These are phyloP conservation scores for Argopecten irradians DNA, from an alignment of 1,140 invertebrate species.

Conservation along the genomic window DNA sequence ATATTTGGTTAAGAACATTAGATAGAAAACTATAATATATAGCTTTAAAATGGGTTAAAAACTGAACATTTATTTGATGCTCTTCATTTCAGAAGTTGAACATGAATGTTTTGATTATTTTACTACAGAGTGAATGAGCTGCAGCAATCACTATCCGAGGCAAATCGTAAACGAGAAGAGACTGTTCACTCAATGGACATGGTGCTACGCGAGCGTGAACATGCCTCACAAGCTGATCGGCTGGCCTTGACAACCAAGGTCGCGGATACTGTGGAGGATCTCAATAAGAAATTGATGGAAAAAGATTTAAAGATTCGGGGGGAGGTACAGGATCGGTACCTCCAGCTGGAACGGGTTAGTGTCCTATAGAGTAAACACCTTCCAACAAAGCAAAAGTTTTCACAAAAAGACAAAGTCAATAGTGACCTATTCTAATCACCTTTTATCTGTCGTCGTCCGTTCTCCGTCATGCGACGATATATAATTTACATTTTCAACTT, in stretches of 20 bases:
- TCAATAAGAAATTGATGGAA: slow-evolving; percentile 71
- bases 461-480: too few species aligned
- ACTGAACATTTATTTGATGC: too few species aligned
- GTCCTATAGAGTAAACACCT: not conserved
- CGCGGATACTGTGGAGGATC: slow-evolving; percentile 72
- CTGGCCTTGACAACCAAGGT: slow-evolving; percentile 67
- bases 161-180: slow-evolving; percentile 73
- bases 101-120: not conserved
- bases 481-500: too few species aligned
- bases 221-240: slow-evolving; percentile 69
- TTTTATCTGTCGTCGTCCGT: too few species aligned
- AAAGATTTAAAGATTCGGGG: slow-evolving; percentile 76
- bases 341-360: slow-evolving; percentile 72
- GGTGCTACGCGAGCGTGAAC: slow-evolving; percentile 73
- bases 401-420: too few species aligned
- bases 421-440: too few species aligned
- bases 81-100: not conserved
- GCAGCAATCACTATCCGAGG: slow-evolving; percentile 62
- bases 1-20: too few species aligned
- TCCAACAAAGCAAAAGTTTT: too few species aligned
- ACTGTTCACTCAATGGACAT: slow-evolving; percentile 72
- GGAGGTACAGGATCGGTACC: slow-evolving; percentile 71
- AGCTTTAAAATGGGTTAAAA: too few species aligned
- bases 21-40: too few species aligned
- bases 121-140: slow-evolving; percentile 68